Conservation (phyloP, 2,888 invertebrate genomes). For the Euplexia lucipara region DNA sequence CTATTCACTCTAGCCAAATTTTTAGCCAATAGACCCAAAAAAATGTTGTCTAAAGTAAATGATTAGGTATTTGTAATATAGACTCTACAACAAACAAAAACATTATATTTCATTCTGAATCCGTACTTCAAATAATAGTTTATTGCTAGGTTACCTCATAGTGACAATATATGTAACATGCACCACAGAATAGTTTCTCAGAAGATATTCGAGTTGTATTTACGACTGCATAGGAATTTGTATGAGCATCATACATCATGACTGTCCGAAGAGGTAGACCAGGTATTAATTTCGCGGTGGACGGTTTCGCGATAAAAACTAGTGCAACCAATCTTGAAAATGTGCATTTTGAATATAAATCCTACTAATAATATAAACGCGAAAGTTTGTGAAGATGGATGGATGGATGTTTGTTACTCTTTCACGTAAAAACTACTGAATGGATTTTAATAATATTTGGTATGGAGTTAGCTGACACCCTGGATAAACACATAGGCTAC, state of each 20-base stretch:
- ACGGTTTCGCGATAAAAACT: neutral
- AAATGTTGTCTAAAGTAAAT: too few relatives aligned
- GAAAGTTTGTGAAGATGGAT: too few relatives aligned
- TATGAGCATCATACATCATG: slow-evolving; percentile 6
- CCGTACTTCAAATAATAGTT: slow-evolving; percentile 10
- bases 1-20: too few relatives aligned
- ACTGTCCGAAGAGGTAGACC: neutral
- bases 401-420: too few relatives aligned
- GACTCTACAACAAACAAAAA: neutral
- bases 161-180: slow-evolving; percentile 6
- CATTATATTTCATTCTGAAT: neutral
- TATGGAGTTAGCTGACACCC: too few relatives aligned
- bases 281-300: neutral
- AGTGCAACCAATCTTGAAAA: neutral
- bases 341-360: too few relatives aligned
- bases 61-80: too few relatives aligned
- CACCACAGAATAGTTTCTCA: slow-evolving; percentile 16
- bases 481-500: too few relatives aligned
- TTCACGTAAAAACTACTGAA: too few relatives aligned
- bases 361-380: too few relatives aligned
- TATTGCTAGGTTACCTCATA: neutral
- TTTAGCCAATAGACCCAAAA: too few relatives aligned
- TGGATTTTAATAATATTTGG: too few relatives aligned
- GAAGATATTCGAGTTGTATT: slow-evolving; percentile 39
- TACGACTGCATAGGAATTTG: slow-evolving; percentile 20